A percentile compares a stretch with the other conserved stretches of the same genome.
phyloP scores from a whole-genome alignment of 2,888 invertebrate species.

The Dryobotodes eremita region DNA sequence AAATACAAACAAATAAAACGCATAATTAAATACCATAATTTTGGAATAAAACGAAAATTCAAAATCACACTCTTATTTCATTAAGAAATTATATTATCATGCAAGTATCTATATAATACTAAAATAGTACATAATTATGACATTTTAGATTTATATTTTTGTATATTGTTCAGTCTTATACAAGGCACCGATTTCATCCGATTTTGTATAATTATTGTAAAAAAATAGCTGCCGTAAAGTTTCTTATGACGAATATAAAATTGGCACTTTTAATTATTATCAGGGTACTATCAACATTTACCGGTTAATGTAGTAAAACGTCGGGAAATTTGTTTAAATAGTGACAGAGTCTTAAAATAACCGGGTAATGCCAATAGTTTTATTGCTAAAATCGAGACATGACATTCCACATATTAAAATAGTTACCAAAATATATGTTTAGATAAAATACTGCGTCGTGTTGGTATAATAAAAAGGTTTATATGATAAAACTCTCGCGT shows the following conservation, averaged over 20 bases:
- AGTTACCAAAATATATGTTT: slow-evolving; percentile 60
- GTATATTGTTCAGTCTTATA: slow-evolving; percentile 80
- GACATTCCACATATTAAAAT: slow-evolving; percentile 55
- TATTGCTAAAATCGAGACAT: slow-evolving; percentile 59
- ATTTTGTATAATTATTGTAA: slow-evolving; percentile 68
- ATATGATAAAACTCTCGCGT: slow-evolving; percentile 35
- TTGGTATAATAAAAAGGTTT: slow-evolving; percentile 34
- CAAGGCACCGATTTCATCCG: slow-evolving; percentile 83
- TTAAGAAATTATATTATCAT: slow-evolving; percentile 50
- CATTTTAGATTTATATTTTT: slow-evolving; percentile 62
- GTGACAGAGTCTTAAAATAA: slow-evolving; percentile 6
- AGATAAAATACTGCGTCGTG: slow-evolving; percentile 61
- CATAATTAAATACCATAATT: slow-evolving; percentile 43
- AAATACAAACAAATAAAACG: slow-evolving; percentile 57
- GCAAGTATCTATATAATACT: slow-evolving; percentile 52
- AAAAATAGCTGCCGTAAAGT: slow-evolving; percentile 71
- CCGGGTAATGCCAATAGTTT: slow-evolving; percentile 21
- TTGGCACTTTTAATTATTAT: slow-evolving; percentile 65
- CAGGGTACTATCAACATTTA: slow-evolving; percentile 24
- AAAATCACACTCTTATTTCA: slow-evolving; percentile 58
- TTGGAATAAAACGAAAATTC: slow-evolving; percentile 59
- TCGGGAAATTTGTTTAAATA: slow-evolving; percentile 3
- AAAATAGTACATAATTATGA: slow-evolving; percentile 41
- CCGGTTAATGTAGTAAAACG: slow-evolving; percentile 9
- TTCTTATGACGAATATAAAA: slow-evolving; percentile 35